phyloP scores from a whole-genome alignment of 53 echinoderm and acorn worm genomes.

The Holothuria scabra region DNA sequence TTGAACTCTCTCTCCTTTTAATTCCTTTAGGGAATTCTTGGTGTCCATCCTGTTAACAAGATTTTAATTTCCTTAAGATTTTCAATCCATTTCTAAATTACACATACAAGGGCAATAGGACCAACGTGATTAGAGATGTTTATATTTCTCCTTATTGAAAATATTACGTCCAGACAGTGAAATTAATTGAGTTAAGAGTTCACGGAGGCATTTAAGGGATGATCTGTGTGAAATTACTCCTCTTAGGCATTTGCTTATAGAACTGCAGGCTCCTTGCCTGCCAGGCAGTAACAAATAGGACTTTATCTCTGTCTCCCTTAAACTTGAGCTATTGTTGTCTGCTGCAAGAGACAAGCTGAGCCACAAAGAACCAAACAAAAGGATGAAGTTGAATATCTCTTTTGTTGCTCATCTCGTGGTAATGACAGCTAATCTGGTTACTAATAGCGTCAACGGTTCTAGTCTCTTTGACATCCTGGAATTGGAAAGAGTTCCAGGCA shows the following conservation, averaged over 20 bases:
- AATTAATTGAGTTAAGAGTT: conserved; percentile 43
- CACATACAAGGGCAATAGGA: conserved; percentile 13
- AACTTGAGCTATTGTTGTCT: too few relatives aligned
- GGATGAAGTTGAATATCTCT: too few relatives aligned
- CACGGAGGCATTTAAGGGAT: conserved; percentile 11
- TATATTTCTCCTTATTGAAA: conserved; percentile 14
- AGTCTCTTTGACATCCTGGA: too few relatives aligned
- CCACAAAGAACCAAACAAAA: too few relatives aligned
- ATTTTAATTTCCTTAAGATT: conserved; percentile 33
- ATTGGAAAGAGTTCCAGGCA: too few relatives aligned
- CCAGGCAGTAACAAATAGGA: not conserved
- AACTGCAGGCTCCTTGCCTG: conserved; percentile 4
- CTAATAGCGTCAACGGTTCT: too few relatives aligned
- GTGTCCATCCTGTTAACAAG: conserved; percentile 40
- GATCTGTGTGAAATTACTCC: conserved; percentile 15
- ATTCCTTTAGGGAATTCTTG: not conserved
- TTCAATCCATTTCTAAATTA: conserved; percentile 46
- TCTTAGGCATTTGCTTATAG: not conserved
- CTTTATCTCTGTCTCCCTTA: not conserved
- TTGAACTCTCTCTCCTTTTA: conserved; percentile 1
- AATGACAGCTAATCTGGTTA: too few relatives aligned
- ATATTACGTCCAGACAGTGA: not conserved
- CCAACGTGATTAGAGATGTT: conserved; percentile 4
- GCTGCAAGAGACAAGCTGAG: too few relatives aligned
- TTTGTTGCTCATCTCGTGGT: too few relatives aligned